Conservation (phyloP, 2,888 invertebrate genomes). For the Dysmachus trigonus region DNA sequence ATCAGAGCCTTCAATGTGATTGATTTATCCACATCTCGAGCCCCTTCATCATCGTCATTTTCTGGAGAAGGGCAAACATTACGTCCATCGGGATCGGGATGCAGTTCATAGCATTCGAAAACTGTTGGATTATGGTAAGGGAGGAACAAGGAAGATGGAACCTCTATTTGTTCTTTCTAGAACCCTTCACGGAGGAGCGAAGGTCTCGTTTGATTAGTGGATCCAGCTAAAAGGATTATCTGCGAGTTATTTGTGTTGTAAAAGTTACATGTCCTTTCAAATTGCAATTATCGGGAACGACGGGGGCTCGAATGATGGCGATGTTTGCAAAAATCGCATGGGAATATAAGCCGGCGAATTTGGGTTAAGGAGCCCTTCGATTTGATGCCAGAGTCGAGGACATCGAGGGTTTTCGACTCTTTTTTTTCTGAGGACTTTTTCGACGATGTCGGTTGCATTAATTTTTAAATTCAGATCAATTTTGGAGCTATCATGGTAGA, state of each 20-base stretch:
- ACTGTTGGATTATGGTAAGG: not conserved
- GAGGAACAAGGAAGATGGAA: not conserved
- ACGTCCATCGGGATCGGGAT: not conserved
- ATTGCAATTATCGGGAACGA: not conserved
- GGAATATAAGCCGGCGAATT: not conserved
- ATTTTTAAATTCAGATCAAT: not conserved
- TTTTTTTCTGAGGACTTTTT: not conserved
- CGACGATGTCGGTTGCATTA: not conserved
- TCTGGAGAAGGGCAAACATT: not conserved
- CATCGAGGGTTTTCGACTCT: not conserved
- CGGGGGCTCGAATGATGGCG: not conserved
- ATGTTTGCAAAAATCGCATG: not conserved
- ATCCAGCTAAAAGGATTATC: conserved; percentile 27
- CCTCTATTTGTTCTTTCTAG: conserved; percentile 8
- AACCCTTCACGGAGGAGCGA: not conserved
- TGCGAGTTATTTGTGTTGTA: conserved; percentile 2
- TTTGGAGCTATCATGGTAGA: not conserved
- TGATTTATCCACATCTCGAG: conserved; percentile 22
- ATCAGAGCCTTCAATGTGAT: conserved; percentile 2
- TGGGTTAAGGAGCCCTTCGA: not conserved
- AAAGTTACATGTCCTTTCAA: conserved; percentile 11
- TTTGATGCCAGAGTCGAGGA: not conserved
- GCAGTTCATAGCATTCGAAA: not conserved
- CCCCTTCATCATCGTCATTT: conserved; percentile 23
- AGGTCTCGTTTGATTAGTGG: not conserved